These are phyloP conservation scores for Drosophila kokeensis DNA, from an alignment of 2,888 invertebrate species.

Conservation along the genomic window DNA sequence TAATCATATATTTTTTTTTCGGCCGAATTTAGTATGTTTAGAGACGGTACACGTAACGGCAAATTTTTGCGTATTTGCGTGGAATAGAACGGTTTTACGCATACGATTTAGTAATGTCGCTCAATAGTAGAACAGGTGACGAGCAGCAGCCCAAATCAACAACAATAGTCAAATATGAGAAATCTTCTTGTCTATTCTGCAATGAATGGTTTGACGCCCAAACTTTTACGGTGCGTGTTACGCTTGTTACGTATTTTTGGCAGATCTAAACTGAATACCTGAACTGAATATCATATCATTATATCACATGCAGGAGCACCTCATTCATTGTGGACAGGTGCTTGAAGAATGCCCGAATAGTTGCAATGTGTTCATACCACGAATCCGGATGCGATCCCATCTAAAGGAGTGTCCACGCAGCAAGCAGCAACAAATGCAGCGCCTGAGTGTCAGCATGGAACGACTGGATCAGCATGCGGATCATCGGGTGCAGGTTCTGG, in stretches of 20 bases:
- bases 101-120: slow-evolving; percentile 49
- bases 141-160: slow-evolving; percentile 59
- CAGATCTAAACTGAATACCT: not conserved
- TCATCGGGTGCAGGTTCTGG: slow-evolving; percentile 76
- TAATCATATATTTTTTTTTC: slow-evolving; percentile 61
- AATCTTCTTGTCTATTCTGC: slow-evolving; percentile 89
- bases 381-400: slow-evolving; percentile 88
- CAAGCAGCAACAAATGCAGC: slow-evolving; percentile 42
- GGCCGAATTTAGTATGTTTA: slow-evolving; percentile 63
- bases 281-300: not conserved
- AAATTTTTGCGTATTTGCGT: slow-evolving; percentile 14
- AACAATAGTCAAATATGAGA: slow-evolving; percentile 84
- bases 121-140: slow-evolving; percentile 9
- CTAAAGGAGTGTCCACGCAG: slow-evolving; percentile 85
- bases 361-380: slow-evolving; percentile 89
- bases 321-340: slow-evolving; percentile 90
- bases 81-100: not conserved
- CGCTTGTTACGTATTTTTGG: not conserved
- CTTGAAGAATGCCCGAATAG: slow-evolving; percentile 89
- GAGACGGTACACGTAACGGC: slow-evolving; percentile 57
- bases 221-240: slow-evolving; percentile 87
- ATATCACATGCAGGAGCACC: slow-evolving; percentile 86
- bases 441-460: slow-evolving; percentile 62
- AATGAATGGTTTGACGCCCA: slow-evolving; percentile 89
- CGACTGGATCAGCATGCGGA: slow-evolving; percentile 71